Base-by-base conservation (phyloP, 1,140 invertebrate genomes). In the Drosophila lacertosa region DNA sequence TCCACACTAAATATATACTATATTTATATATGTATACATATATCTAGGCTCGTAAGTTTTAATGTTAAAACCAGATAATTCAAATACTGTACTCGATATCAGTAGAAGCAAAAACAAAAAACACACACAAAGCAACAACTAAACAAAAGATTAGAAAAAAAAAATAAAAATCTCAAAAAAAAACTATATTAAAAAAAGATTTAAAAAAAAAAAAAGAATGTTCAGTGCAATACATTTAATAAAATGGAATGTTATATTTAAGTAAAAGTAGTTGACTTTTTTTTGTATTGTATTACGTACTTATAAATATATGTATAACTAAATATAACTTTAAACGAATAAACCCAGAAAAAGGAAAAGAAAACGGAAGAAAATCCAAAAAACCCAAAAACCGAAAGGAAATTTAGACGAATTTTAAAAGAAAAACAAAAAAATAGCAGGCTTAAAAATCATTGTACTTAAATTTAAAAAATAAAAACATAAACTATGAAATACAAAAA, bases 341-440 rank as follows among this genome's bases (percentile, higher is more conserved):
- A 44, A 39, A 51, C 11, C n/a, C n/a, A n/a, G n/a, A n/a, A n/a
- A 18, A 42, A 24, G 13, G 29, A n/a, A 2, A 37, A 47, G 11
- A 16, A 16, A 37, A 39, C 32, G 4, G 37, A 42, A 57, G 40
- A 24, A 40, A 51, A 18, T 53, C 29, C 9, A 58, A 57, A 7
- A 54, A 39, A 58, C 13, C 47, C 24, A 33, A 16, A 29, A 75
- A 42, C 70, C 63, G 59, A 48, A 80, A 63, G 77, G 74, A 77
- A 88, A 81, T 88, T 88, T 86, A 86, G 82, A 88, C 82, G 82
- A 86, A 86, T 86, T 86, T 86, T 86, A 86, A 88, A 74, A 50
- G 62, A 39, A 39, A 65, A 77, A 76, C 32, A 32, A 18, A 77
- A 64, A 59, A 48, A 73, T 68, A 81, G 63, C 77, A 76, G 77